Evolutionary conservation across 2,113 vertebrate genomes (phyloP).

Genomic region (Thinocorus orbignyianus): DNA sequence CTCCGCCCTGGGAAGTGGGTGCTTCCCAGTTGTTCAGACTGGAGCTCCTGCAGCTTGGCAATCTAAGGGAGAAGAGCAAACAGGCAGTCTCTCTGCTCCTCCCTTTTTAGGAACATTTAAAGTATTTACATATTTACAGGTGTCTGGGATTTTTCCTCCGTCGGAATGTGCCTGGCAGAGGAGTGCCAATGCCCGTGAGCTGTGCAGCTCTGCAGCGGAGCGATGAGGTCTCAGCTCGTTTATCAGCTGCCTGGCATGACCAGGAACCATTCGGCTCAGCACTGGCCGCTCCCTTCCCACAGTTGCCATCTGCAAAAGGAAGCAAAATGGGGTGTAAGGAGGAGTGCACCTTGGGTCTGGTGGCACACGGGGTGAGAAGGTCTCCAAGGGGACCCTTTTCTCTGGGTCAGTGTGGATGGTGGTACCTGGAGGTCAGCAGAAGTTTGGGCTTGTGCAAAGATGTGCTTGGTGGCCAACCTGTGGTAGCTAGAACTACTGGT

Average conservation of each 20-base stretch:
- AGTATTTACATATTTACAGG: conserved; percentile 15
- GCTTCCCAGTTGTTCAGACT: not conserved
- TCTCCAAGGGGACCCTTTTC: not conserved
- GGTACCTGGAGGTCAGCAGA: not conserved
- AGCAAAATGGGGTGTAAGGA: not conserved
- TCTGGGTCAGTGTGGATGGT: not conserved
- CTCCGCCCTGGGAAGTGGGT: not conserved
- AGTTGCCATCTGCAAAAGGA: not conserved
- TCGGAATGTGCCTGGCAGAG: not conserved
- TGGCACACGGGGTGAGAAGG: not conserved
- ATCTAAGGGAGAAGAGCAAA: not conserved
- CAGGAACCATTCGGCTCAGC: not conserved
- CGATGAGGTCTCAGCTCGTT: not conserved
- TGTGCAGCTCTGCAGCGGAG: not conserved
- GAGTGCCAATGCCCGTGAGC: conserved; percentile 1
- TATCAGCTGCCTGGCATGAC: not conserved
- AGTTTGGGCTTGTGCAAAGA: not conserved
- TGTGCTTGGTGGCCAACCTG: not conserved
- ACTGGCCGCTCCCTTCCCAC: not conserved
- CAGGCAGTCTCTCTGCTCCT: not conserved
- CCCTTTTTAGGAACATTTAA: not conserved
- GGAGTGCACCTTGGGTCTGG: accelerated
- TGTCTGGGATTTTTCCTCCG: not conserved
- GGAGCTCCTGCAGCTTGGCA: not conserved
- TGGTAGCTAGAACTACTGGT: not conserved